Conservation (phyloP, 2,113 vertebrate genomes). For the Myodes glareolus region DNA sequence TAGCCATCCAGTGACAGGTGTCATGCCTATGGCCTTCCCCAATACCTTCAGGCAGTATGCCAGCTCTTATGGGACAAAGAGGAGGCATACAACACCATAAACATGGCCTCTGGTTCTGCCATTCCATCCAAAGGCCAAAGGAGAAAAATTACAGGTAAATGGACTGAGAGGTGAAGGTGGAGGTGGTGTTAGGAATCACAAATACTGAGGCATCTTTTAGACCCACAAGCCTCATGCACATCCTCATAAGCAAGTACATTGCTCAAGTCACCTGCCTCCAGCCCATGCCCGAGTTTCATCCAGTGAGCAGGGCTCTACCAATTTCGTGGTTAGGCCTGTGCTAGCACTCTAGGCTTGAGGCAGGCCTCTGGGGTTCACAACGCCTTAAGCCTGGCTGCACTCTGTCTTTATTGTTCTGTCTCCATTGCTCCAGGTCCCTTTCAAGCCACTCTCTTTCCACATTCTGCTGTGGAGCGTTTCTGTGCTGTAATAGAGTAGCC, state of each 20-base stretch:
- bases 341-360: not conserved
- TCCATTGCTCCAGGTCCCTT: not conserved
- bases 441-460: not conserved
- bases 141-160: not conserved
- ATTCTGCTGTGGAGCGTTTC: not conserved
- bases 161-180: not conserved
- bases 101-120: not conserved
- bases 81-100: not conserved
- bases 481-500: not conserved
- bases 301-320: not conserved
- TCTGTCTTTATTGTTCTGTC: not conserved
- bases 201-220: not conserved
- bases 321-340: not conserved
- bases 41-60: not conserved
- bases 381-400: not conserved
- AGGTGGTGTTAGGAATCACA: not conserved
- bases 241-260: not conserved
- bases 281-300: not conserved
- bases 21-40: not conserved
- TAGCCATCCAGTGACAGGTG: not conserved
- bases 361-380: not conserved
- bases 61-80: not conserved
- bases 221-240: not conserved
- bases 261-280: fast-evolving
- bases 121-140: not conserved